Evolutionary conservation across 2,797 vertebrate species (phyloP).

Genomic region (Gephyroberyx darwinii): DNA sequence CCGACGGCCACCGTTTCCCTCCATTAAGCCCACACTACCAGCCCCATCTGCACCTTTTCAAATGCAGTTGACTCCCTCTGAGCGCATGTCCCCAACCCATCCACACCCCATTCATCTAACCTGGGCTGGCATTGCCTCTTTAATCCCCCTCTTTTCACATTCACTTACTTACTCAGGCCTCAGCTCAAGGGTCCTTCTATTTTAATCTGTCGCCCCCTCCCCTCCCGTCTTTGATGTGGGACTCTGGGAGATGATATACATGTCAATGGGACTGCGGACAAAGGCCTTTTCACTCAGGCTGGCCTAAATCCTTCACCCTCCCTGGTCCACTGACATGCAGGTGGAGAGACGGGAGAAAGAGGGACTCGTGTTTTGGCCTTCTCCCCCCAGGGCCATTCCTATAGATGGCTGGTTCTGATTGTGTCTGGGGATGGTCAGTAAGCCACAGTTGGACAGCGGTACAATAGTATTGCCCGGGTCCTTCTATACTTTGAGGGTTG

Average conservation of each 20-base stretch:
- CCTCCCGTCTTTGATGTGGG: constrained; percentile 65
- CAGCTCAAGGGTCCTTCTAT: constrained; percentile 52
- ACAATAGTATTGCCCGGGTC: constrained; percentile 51
- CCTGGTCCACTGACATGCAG: constrained; percentile 71
- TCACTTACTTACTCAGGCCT: constrained; percentile 55
- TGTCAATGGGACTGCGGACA: constrained; percentile 79
- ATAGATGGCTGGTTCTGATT: constrained; percentile 39
- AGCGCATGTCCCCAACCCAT: constrained; percentile 52
- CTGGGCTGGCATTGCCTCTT: constrained; percentile 60
- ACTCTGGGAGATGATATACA: constrained; percentile 79
- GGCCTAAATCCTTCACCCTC: constrained; percentile 71
- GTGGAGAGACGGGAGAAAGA: constrained; percentile 64
- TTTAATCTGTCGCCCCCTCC: constrained; percentile 42
- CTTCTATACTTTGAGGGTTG: constrained; percentile 43
- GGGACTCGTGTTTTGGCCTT: constrained; percentile 56
- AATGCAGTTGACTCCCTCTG: constrained; percentile 66
- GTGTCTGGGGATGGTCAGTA: constrained; percentile 45
- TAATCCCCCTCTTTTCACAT: constrained; percentile 74
- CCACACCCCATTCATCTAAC: constrained; percentile 64
- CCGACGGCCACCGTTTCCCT: constrained; percentile 14
- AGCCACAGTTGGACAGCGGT: constrained; percentile 53
- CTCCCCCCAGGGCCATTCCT: constrained; percentile 20
- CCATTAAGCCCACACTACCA: constrained; percentile 30
- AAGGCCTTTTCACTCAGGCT: constrained; percentile 77
- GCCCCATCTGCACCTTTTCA: constrained; percentile 68